Evolutionary conservation across 2,113 vertebrate genomes (phyloP).

Genomic region (Notothenia coriiceps): DNA sequence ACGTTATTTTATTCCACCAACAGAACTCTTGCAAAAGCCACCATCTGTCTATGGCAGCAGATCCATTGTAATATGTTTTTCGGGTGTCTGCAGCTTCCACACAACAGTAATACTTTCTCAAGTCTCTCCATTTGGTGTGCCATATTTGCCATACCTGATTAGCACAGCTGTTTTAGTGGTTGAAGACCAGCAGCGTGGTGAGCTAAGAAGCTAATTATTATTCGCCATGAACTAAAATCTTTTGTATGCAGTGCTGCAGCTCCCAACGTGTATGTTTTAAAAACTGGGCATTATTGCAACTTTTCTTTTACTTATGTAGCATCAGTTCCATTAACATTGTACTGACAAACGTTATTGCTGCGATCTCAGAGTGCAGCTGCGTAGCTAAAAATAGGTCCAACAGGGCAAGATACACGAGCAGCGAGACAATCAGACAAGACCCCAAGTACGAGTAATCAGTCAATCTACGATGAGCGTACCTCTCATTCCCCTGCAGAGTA

Average conservation of each 20-base stretch:
- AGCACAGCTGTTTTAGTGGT: not conserved
- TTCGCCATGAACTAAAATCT: not conserved
- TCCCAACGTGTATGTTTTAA: not conserved
- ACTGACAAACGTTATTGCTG: slow-evolving; percentile 6
- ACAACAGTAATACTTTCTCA: not conserved
- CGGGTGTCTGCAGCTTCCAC: not conserved
- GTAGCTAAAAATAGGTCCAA: not conserved
- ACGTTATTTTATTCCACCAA: slow-evolving; percentile 11
- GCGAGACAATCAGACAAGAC: slow-evolving; percentile 18
- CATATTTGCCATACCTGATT: not conserved
- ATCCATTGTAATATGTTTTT: slow-evolving; percentile 2
- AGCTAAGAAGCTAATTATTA: not conserved
- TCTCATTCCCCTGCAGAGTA: slow-evolving; percentile 59
- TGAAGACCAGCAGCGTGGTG: not conserved
- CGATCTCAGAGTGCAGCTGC: not conserved
- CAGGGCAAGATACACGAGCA: not conserved
- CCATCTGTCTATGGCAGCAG: slow-evolving; percentile 5
- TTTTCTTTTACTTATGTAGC: not conserved
- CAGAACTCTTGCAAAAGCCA: not conserved
- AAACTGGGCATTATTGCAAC: not conserved
- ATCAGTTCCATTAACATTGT: not conserved
- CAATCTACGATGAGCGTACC: slow-evolving; percentile 58
- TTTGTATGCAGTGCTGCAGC: not conserved
- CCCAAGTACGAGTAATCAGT: slow-evolving; percentile 78
- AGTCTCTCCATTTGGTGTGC: not conserved